Evolutionary conservation across 2,797 vertebrate genomes (phyloP), one percentile per base, ranked within the genome.

Genomic region (Threskiornis aethiopicus): DNA sequence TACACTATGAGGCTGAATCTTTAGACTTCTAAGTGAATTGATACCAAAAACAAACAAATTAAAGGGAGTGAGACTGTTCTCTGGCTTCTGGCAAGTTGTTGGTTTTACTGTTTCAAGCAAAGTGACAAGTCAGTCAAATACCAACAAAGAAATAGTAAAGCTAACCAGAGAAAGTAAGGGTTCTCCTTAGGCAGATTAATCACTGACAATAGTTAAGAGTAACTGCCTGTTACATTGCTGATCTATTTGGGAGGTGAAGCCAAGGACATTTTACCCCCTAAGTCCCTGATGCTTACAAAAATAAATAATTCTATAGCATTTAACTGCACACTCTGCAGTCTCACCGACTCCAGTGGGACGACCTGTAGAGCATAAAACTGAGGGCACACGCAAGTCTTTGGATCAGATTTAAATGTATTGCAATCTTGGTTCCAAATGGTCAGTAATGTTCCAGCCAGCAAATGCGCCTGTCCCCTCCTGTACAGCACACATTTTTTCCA

Each of bases 111-210:
- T 89, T 93, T 64, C 71, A 72, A 73, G 35, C 29, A 15, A 93
- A 93, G 75, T 69, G 89, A 83, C 79, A 93, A 84, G 83, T 89
- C 92, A 91, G 37, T 96, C 93, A 95, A 91, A 96, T 90, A 87
- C 55, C 84, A 83, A 77, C 51, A 69, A 81, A 77, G 84, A 90
- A 94, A 61, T 17, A 62, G 73, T 49, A 64, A 93, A 71, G 64
- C n/a, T 73, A 94, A 78, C 51, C 49, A 71, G 39, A 54, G 83
- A 76, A 88, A 61, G 49, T 67, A 54, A 92, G n/a, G 42, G n/a
- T 24, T 93, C 69, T 87, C 69, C 72, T 87, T 55, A 86, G 82
- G 76, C 65, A 84, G 46, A 92, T 92, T 85, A 87, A 90, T 92
- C 75, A 62, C 92, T 51, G 71, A 54, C 52, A 85, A 10, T 14